A percentile compares a stretch with the other conserved stretches of the same genome.
Evolutionary conservation across 2,113 vertebrate species (phyloP).

Genomic region (Entomyzon cyanotis): DNA sequence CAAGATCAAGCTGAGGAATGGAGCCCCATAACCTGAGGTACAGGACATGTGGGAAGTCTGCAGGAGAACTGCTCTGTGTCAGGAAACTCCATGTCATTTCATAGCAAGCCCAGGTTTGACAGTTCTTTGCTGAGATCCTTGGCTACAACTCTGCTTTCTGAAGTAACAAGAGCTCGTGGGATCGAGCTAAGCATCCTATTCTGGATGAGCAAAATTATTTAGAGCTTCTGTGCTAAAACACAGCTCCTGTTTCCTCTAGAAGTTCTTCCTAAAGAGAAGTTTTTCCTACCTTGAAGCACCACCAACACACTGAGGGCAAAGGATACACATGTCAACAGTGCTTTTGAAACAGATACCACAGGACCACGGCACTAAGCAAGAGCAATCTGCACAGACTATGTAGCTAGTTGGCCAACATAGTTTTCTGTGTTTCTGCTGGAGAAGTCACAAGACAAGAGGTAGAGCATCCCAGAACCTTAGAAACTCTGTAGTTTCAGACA

Average conservation of each 20-base stretch:
- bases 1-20: not conserved
- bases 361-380: not conserved
- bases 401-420: accelerated
- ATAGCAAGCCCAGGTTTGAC: not conserved
- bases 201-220: not conserved
- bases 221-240: not conserved
- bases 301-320: not conserved
- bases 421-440: not conserved
- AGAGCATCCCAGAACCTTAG: not conserved
- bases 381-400: not conserved
- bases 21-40: not conserved
- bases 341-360: not conserved
- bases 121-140: not conserved
- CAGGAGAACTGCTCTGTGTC: not conserved
- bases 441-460: not conserved
- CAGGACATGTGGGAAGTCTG: not conserved
- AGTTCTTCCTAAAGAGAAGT: not conserved
- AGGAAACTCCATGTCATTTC: not conserved
- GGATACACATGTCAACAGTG: not conserved
- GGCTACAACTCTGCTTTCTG: not conserved
- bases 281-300: not conserved
- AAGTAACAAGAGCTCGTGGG: not conserved
- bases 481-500: not conserved
- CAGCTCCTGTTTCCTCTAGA: not conserved
- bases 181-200: not conserved